Evolutionary conservation across 2,888 invertebrate species (phyloP), one percentile per base, ranked within the genome.

Genomic region (Encarsia formosa): DNA sequence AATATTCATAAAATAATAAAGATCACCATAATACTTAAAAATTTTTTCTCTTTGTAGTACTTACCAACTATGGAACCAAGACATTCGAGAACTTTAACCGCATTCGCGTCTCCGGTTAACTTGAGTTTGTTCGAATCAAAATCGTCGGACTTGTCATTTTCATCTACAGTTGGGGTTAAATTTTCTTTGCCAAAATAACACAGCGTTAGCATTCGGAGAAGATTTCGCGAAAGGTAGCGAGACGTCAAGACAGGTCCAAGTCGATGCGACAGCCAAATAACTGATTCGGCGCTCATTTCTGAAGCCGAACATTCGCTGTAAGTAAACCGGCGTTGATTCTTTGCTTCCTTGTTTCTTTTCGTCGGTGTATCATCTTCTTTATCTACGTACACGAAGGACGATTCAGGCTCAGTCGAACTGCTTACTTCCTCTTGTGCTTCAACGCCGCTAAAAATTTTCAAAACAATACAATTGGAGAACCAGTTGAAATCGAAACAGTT

Each of bases 191-290:
- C 92, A 19, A 91, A 85, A 70, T 95, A 98, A 74, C 97, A 98
- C 3, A 97, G 75, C 0, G 94, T 91, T 46, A 98, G 76, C 91
- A 98, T 95, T 66, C 95, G 85, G 11, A 98, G 78, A 59, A 99
- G 78, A 77, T 96, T 96, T 54, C 91, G 81, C 0, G 95, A 90
- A 23, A 98, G 79, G 76, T 91, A 88, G 61, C 91, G 85, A 34
- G 96, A 92, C 0, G 94, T 93, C 20, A 98, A 78, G 40, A 97
- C 91, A 0, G 98, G 97, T 0, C 98, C 98, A 16, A 98, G 76
- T 57, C 95, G 83, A 75, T 95, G 91, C 0, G 94, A 87, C 52
- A 98, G 69, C 96, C 97, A 97, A 55, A 92, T 84, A 1, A 93
- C 76, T 65, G 91, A 91, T 66, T 91, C 92, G 0, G 86, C 83